These are phyloP conservation scores for Speoplatyrhinus poulsoni DNA, from an alignment of 2,113 vertebrate genomes.

Conservation along the genomic window DNA sequence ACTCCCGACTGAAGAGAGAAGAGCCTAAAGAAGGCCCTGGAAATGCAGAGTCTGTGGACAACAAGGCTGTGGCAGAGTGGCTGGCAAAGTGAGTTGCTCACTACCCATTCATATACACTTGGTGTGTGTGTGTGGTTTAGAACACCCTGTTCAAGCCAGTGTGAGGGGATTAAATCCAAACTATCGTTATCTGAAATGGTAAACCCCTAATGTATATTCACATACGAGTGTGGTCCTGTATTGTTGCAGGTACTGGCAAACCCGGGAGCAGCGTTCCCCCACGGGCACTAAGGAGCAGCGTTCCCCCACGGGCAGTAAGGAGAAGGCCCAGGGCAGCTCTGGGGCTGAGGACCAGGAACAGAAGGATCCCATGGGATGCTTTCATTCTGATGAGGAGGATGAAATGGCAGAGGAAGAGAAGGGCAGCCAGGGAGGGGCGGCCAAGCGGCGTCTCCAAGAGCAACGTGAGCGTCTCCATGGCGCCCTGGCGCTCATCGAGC, in stretches of 20 bases:
- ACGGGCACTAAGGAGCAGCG: constrained; percentile 87
- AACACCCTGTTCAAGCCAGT: too few relatives aligned
- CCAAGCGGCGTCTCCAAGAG: constrained; percentile 87
- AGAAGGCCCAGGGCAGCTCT: constrained; percentile 81
- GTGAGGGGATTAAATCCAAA: too few relatives aligned
- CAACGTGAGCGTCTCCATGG: constrained; percentile 95
- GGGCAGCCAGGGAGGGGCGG: constrained; percentile 69
- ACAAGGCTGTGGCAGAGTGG: constrained; percentile 97
- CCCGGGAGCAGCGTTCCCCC: constrained; percentile 86
- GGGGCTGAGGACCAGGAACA: constrained; percentile 88
- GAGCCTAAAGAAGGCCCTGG: constrained; percentile 81
- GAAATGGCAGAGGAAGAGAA: constrained; percentile 73
- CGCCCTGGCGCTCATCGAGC: constrained; percentile 93
- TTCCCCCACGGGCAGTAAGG: constrained; percentile 80
- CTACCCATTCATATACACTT: neutral
- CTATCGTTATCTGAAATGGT: too few relatives aligned
- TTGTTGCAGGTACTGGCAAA: constrained; percentile 89
- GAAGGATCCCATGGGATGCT: constrained; percentile 92
- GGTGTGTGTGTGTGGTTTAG: too few relatives aligned
- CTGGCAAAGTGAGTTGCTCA: constrained; percentile 86
- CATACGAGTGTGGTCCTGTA: neutral
- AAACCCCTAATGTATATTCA: too few relatives aligned
- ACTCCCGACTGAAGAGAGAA: constrained; percentile 91
- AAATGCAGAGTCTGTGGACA: constrained; percentile 86
- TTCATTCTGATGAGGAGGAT: constrained; percentile 89